Base-by-base conservation (phyloP, 2,888 invertebrate genomes). In the Drosophila merina region DNA sequence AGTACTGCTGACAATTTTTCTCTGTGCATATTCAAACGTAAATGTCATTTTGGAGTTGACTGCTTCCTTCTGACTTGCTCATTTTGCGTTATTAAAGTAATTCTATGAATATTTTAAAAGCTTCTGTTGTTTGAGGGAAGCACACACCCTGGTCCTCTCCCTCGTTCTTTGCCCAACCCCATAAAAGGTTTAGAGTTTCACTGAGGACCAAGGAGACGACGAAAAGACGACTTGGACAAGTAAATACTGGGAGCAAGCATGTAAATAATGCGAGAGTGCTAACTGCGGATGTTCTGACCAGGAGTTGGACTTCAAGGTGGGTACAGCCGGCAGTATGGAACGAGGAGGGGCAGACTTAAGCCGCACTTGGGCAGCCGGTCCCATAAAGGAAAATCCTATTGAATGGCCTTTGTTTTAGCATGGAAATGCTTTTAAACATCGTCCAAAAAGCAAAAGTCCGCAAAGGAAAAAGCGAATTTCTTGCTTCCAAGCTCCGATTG, bases 101-200 rank as follows among this genome's bases (percentile, higher is more conserved):
- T 79, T 76, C 83, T 74, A 86, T 84, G 77, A 88, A 84, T 84
- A 88, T 88, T 84, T 84, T 86, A 86, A 83, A 72, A 79, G 83
- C 73, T 70, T 68, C 80, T 48, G 51, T 48, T 62, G 49, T 57
- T 33, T 42, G 56, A 25, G n/a, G 31, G 9, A 20, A 31, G 55
- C 40, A 42, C 28, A 31, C 40, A 36, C 36, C 36, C n/a, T 5
- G n/a, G 42, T 33, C 38, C 30, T 6, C 10, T n/a, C 4, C 4
- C 20, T 28, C 45, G 30, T 31, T 7, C 10, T 9, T 2, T 36
- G 36, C n/a, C 42, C 4, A 28, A 14, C 12, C 30, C 30, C 63
- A 72, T 73, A 85, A 87, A 85, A 83, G 88, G 87, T 83, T 87
- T 83, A 85, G 75, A 76, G 63, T 87, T 81, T 76, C 85, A 56